Evolutionary conservation across 2,113 vertebrate species (phyloP).

Genomic region (Apodemus speciosus): DNA sequence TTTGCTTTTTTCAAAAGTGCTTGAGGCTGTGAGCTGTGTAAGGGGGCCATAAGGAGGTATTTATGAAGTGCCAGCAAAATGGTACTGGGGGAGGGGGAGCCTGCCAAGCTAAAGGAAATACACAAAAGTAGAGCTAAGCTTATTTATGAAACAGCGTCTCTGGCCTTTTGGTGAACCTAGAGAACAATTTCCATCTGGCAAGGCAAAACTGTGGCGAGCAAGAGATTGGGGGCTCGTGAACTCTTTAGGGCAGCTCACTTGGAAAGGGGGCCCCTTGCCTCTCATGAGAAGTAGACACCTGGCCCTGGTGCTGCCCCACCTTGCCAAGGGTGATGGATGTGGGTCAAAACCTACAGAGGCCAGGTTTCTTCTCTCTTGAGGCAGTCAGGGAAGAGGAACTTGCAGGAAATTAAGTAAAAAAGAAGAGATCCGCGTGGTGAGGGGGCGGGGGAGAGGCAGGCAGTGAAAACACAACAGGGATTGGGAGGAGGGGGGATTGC

Average conservation of each 20-base stretch:
- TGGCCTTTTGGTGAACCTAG: constrained; percentile 74
- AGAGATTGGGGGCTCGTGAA: constrained; percentile 58
- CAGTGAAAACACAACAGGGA: constrained; percentile 11
- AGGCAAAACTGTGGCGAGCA: constrained; percentile 58
- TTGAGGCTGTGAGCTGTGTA: constrained; percentile 4
- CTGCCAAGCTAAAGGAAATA: constrained; percentile 62
- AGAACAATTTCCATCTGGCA: constrained; percentile 74
- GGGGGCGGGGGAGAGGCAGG: neutral
- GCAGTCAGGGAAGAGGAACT: constrained; percentile 43
- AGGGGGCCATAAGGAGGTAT: constrained; percentile 51
- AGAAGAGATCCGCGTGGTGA: neutral
- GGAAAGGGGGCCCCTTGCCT: constrained; percentile 36
- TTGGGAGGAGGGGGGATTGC: neutral
- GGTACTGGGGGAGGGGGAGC: neutral
- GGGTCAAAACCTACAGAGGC: constrained; percentile 43
- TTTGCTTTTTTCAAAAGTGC: constrained; percentile 35
- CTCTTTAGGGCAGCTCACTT: constrained; percentile 39
- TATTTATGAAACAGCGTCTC: constrained; percentile 75
- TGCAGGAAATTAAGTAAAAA: constrained; percentile 64
- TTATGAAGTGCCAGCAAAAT: constrained; percentile 46
- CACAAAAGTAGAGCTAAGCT: constrained; percentile 52
- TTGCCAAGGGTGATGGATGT: constrained; percentile 68
- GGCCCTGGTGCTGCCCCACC: constrained; percentile 54
- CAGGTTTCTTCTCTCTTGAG: constrained; percentile 58
- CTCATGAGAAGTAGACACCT: constrained; percentile 62